Percentiles rank a stretch among this genome's conserved stretches.
Conservation (phyloP, 2,797 vertebrate genomes). For the Phyllotis vaccarum region DNA sequence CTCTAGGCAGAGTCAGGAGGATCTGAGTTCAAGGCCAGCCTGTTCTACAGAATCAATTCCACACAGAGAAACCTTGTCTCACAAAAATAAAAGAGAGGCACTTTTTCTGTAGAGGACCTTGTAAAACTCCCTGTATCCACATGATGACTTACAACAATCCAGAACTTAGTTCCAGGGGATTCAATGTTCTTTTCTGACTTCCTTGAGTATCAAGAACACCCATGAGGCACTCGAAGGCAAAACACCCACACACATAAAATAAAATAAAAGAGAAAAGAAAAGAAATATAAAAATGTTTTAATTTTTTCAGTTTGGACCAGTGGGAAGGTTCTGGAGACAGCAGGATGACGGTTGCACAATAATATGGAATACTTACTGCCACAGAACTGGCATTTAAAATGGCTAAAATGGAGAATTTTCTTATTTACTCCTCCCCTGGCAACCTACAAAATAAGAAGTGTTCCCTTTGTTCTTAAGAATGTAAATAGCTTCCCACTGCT, state of each 20-base stretch:
- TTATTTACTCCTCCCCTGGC: background rate
- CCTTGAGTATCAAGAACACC: background rate
- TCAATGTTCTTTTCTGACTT: background rate
- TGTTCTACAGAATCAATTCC: too few relatives aligned
- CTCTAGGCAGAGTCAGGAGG: too few relatives aligned
- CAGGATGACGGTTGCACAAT: background rate
- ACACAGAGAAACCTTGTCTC: too few relatives aligned
- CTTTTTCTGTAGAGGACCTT: background rate
- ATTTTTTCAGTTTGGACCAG: background rate
- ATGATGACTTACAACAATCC: background rate
- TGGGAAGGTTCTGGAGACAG: background rate
- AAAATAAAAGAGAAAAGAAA: too few relatives aligned
- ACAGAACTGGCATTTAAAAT: background rate
- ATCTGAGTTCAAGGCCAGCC: too few relatives aligned
- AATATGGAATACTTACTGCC: background rate
- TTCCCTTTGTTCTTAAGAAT: conserved; percentile 67
- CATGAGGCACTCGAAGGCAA: background rate
- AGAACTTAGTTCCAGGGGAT: background rate
- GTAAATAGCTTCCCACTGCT: conserved; percentile 54
- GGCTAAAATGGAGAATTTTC: background rate
- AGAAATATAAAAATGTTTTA: background rate
- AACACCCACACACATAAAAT: background rate
- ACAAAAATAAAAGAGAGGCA: too few relatives aligned
- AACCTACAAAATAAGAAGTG: conserved; percentile 47
- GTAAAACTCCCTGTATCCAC: too few relatives aligned